Conservation (phyloP, 2,888 invertebrate species). For the Platycnemis pennipes region DNA sequence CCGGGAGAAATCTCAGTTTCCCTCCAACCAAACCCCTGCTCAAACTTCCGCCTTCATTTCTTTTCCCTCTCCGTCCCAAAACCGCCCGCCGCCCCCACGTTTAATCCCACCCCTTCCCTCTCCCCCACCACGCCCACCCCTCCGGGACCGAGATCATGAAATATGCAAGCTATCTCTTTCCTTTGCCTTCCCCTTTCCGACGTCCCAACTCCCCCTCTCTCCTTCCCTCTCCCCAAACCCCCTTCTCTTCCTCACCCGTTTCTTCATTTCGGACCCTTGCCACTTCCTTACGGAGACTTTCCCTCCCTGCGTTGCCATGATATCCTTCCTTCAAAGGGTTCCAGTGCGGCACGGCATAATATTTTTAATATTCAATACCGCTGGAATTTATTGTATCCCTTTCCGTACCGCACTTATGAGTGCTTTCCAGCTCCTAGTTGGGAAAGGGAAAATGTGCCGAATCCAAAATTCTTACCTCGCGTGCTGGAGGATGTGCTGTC, state of each 20-base stretch:
- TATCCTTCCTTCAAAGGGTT: background rate
- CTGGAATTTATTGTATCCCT: too few relatives aligned
- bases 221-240: background rate
- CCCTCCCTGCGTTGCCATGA: background rate
- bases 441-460: too few relatives aligned
- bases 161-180: slow-evolving; percentile 47
- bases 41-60: background rate
- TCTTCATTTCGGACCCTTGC: background rate
- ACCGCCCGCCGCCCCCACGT: background rate
- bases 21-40: background rate
- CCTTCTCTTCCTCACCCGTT: background rate
- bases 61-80: background rate
- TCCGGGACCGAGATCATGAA: slow-evolving; percentile 35
- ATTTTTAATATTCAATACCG: too few relatives aligned
- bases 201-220: background rate
- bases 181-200: background rate
- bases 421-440: too few relatives aligned
- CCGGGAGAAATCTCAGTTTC: background rate
- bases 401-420: too few relatives aligned
- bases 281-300: background rate
- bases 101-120: slow-evolving; percentile 31
- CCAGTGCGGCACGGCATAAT: background rate
- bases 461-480: too few relatives aligned
- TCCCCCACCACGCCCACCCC: background rate
- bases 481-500: too few relatives aligned